phyloP scores from a whole-genome alignment of 1,140 invertebrate species.

The Lerema accius region DNA sequence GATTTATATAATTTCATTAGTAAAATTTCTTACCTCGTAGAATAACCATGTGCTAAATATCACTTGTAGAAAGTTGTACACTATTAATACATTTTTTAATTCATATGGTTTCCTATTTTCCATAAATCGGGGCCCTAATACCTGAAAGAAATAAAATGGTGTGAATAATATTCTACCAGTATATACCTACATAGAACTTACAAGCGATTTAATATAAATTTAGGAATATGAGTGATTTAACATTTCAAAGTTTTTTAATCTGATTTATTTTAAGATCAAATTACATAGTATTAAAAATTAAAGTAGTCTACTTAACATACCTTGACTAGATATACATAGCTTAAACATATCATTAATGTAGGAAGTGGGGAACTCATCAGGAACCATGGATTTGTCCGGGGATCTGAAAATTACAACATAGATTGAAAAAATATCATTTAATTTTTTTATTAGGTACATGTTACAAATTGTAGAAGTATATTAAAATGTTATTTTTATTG shows the following conservation, averaged over 20 bases:
- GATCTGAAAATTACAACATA: constrained; percentile 83
- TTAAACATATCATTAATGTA: constrained; percentile 89
- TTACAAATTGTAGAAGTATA: no score
- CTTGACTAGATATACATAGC: constrained; percentile 91
- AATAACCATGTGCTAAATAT: constrained; percentile 93
- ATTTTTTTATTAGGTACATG: no score
- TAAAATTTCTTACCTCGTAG: constrained; percentile 86
- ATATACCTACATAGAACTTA: no score
- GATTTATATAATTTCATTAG: constrained; percentile 1
- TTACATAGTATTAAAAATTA: no score
- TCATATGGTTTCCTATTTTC: constrained; percentile 94
- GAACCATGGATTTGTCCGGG: constrained; percentile 91
- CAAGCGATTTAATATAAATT: no score
- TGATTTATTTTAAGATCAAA: no score
- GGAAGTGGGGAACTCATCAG: constrained; percentile 93
- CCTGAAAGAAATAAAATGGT: constrained; percentile 73
- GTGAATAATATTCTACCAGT: no score
- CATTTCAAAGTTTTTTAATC: no score
- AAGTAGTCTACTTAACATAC: constrained; percentile 68
- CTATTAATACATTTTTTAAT: constrained; percentile 90
- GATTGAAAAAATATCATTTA: constrained; percentile 1
- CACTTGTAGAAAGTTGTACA: constrained; percentile 95
- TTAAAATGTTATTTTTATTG: no score
- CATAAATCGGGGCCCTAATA: constrained; percentile 93
- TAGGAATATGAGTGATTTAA: no score